phyloP scores from a whole-genome alignment of 2,888 invertebrate species.

The Sinodicranocentrus sp. region DNA sequence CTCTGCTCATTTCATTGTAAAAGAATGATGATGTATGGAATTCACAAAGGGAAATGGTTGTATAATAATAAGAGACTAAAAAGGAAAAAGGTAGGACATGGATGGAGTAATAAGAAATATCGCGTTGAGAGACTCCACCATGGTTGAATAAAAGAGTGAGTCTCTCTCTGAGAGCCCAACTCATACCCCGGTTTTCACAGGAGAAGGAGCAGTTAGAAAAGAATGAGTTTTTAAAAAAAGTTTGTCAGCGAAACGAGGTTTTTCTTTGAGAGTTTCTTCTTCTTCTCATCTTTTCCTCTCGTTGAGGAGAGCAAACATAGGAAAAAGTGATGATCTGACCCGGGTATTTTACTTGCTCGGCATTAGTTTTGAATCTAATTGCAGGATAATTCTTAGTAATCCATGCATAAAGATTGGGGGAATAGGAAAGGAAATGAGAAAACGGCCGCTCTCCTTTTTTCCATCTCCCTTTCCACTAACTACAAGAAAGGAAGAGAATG shows the following conservation, averaged over 20 bases:
- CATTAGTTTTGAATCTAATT: slow-evolving; percentile 67
- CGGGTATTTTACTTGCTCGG: slow-evolving; percentile 39
- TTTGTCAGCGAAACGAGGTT: slow-evolving; percentile 55
- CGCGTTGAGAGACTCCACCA: slow-evolving; percentile 36
- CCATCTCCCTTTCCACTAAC: no score
- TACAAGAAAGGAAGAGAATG: no score
- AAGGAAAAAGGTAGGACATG: slow-evolving; percentile 10
- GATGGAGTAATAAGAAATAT: slow-evolving; percentile 49
- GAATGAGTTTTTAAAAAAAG: slow-evolving; percentile 61
- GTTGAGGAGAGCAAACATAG: not conserved
- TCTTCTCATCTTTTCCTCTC: slow-evolving; percentile 15
- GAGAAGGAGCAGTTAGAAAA: slow-evolving; percentile 43
- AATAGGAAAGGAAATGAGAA: slow-evolving; percentile 61
- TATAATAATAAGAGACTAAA: slow-evolving; percentile 39
- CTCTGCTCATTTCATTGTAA: slow-evolving; percentile 57
- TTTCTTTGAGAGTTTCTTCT: slow-evolving; percentile 29
- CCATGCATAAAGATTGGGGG: slow-evolving; percentile 64
- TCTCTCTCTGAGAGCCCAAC: slow-evolving; percentile 3
- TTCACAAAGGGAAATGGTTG: slow-evolving; percentile 59
- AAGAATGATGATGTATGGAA: slow-evolving; percentile 51
- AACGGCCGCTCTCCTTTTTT: no score
- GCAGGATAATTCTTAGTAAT: slow-evolving; percentile 67
- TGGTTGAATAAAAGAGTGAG: slow-evolving; percentile 31
- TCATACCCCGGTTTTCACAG: not conserved
- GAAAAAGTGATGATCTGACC: slow-evolving; percentile 58